Conservation (phyloP, 2,888 invertebrate species). For the Nomada fabriciana region DNA sequence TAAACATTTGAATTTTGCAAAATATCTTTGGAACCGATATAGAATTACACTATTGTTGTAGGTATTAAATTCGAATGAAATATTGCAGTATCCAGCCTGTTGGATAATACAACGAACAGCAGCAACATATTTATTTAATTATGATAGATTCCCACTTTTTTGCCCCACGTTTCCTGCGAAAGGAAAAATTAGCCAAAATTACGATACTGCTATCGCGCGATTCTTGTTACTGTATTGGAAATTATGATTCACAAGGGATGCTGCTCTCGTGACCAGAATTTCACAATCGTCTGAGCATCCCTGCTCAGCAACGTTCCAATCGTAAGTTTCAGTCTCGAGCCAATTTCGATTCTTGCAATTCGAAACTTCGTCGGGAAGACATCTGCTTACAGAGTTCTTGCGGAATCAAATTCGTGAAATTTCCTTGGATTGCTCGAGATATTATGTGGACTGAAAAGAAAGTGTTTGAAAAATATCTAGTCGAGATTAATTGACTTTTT, state of each 20-base stretch:
- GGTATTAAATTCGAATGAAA: too few relatives aligned
- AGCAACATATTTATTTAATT: too few relatives aligned
- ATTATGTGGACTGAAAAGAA: too few relatives aligned
- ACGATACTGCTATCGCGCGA: constrained; percentile 16
- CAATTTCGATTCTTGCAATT: constrained; percentile 19
- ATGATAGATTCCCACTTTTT: not conserved
- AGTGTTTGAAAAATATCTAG: too few relatives aligned
- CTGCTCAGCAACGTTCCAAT: constrained; percentile 20
- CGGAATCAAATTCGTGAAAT: not conserved
- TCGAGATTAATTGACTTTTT: too few relatives aligned
- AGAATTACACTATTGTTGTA: too few relatives aligned
- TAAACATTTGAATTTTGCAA: too few relatives aligned
- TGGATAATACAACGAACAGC: too few relatives aligned
- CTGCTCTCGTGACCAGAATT: constrained; percentile 42
- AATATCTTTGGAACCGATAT: too few relatives aligned
- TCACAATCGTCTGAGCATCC: not conserved
- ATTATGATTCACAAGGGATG: constrained; percentile 23
- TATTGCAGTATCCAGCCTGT: too few relatives aligned
- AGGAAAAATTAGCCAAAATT: constrained; percentile 15
- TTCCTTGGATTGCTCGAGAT: not conserved
- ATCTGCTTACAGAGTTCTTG: not conserved
- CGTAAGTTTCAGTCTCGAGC: constrained; percentile 23
- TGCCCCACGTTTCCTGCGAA: not conserved
- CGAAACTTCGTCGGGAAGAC: not conserved
- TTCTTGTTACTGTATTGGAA: constrained; percentile 16